Evolutionary conservation across 2,888 invertebrate species (phyloP).

Genomic region (Alentia gelatinosa): DNA sequence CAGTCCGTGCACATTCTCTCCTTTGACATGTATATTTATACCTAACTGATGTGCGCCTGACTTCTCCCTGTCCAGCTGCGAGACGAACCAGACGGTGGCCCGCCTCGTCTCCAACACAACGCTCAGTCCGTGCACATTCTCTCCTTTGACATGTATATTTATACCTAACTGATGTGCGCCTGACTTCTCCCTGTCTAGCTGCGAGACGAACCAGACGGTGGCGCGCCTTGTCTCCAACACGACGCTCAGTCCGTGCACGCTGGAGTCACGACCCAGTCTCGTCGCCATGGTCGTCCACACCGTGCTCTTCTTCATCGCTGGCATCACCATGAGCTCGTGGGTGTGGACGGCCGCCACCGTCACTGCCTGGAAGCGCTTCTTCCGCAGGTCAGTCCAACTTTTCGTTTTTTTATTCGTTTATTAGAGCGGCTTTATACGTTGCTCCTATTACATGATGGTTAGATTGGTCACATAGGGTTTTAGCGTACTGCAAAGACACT

Average conservation of each 20-base stretch:
- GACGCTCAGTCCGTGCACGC: slow-evolving; percentile 82
- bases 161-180: too few relatives aligned
- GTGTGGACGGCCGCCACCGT: slow-evolving; percentile 93
- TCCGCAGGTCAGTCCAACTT: slow-evolving; percentile 88
- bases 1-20: slow-evolving; percentile 84
- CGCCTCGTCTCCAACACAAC: slow-evolving; percentile 20
- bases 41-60: too few relatives aligned
- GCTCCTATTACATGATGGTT: too few relatives aligned
- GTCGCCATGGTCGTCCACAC: slow-evolving; percentile 91
- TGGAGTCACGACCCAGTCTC: slow-evolving; percentile 89
- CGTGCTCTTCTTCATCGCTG: slow-evolving; percentile 90
- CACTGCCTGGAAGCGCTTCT: slow-evolving; percentile 91
- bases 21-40: too few relatives aligned
- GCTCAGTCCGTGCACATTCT: background rate
- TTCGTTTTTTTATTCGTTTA: too few relatives aligned
- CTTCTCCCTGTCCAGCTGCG: slow-evolving; percentile 56
- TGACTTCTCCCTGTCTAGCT: slow-evolving; percentile 50
- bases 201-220: slow-evolving; percentile 60
- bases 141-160: too few relatives aligned
- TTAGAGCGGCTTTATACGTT: too few relatives aligned
- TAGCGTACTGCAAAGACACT: too few relatives aligned
- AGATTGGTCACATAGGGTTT: too few relatives aligned
- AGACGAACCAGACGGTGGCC: slow-evolving; percentile 57
- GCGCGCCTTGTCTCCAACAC: slow-evolving; percentile 34
- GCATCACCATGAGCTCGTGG: slow-evolving; percentile 95